Base-by-base conservation (phyloP, 1,140 invertebrate species). In the Apis florea region DNA sequence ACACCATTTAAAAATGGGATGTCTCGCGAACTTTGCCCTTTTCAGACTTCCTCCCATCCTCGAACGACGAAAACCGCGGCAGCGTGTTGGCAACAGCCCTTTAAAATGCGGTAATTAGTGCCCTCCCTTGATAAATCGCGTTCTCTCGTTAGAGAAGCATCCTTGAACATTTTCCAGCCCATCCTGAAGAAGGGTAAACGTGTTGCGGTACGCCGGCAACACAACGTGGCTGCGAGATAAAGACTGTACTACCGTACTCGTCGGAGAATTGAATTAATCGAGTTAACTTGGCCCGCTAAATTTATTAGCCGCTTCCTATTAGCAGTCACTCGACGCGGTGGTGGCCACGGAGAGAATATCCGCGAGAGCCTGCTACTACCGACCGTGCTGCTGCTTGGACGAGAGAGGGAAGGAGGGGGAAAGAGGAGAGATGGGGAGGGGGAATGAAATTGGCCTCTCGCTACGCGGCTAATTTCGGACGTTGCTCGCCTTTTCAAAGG, bases 221-320 rank as follows among this genome's bases (percentile, higher is more conserved):
- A 24, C 31, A 13, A 17, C 15, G 47, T 13, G 63, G 11, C 31
- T 40, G 31, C 68, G 8, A 12, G 40, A 21, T 40, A 26, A 1
- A n/a, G 31, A 40, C 31, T 5, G 31, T 40, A 40, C 31, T 40
- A 40, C 31, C 31, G 31, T 47, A 47, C 15, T 19, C 56, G 15
- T 19, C 56, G 11, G 64, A 8, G 72, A 15, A 26, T 53, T 21
- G 79, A 81, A 82, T 85, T 86, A 90, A 90, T 89, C 81, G 82
- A 88, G 81, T 85, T 85, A 88, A 88, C 74, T 70, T 85, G 68
- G 68, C 53, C 74, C 24, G 83, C 63, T 89, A 89, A 87, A 83
- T 87, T 89, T 87, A 89, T 89, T 85, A 88, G 80, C 75, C 84
- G 70, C 83, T 84, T 88, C 87, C 88, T 83, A 87, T 87, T 83